Conservation (phyloP, 2,888 invertebrate species). For the Conchocele bisecta region DNA sequence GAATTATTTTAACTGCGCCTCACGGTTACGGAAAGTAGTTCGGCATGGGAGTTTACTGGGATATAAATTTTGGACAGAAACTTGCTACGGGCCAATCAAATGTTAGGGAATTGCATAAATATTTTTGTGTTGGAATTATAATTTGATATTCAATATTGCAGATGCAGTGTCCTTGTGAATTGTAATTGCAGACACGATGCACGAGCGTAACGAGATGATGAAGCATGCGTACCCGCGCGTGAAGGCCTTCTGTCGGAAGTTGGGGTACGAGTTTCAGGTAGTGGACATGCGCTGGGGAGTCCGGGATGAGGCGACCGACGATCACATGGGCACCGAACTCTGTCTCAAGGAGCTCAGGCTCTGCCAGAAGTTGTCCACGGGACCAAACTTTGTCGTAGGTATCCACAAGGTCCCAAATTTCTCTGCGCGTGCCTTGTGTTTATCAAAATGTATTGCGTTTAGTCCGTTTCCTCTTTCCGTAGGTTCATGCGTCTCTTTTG, state of each 20-base stretch:
- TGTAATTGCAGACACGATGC: slow-evolving; percentile 75
- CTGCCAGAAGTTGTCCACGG: slow-evolving; percentile 77
- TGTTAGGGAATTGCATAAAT: too few species aligned
- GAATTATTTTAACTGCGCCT: too few species aligned
- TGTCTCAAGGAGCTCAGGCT: slow-evolving; percentile 76
- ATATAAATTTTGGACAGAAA: too few species aligned
- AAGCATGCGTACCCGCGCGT: slow-evolving; percentile 74
- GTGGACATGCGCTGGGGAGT: slow-evolving; percentile 80
- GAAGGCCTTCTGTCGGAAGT: slow-evolving; percentile 72
- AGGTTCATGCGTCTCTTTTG: neutral
- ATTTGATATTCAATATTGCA: too few species aligned
- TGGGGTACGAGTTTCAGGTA: slow-evolving; percentile 80
- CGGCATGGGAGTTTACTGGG: too few species aligned
- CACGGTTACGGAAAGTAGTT: too few species aligned
- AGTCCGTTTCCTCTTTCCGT: neutral
- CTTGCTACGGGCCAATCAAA: too few species aligned
- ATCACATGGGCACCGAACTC: slow-evolving; percentile 78
- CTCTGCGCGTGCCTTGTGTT: neutral
- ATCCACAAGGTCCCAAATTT: neutral
- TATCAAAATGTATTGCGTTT: neutral
- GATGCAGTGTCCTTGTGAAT: too few species aligned
- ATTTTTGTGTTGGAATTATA: too few species aligned
- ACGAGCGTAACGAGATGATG: slow-evolving; percentile 77
- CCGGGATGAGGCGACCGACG: slow-evolving; percentile 76
- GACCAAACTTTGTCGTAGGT: slow-evolving; percentile 79